Base-by-base conservation (phyloP, 1,140 invertebrate species). In the Saccostrea echinata region DNA sequence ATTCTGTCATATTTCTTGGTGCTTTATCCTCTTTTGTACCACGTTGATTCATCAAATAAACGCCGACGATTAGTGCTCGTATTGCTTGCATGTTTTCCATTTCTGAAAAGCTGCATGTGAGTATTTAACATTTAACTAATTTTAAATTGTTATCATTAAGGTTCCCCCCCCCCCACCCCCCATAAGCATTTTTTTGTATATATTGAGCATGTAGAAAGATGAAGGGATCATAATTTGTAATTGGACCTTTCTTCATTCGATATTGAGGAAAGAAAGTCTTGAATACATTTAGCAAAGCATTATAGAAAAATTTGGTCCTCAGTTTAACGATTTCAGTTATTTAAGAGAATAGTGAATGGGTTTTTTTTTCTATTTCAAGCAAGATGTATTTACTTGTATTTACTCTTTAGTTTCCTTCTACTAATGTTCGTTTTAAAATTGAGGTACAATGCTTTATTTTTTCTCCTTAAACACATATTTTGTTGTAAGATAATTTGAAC, bases 91-190 rank as follows among this genome's bases (percentile, higher is more conserved):
- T 61, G 18, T 61, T 61, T 18, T 61, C 55, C 55, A 61, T 61
- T 61, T 61, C 55, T 61, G 18, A 61, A 61, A 61, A 61, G 55
- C n/a, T 61, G 55, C 55, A 61, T 61, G 55, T 61, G 55, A 61
- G 55, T 61, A 61, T 61, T 21, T 61, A 2, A 18, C 18, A 1
- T 61, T 61, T 21, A 21, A 21, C 4, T 61, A n/a, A n/a, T n/a
- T 21, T 61, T 9, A 1, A 13, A 55, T 55, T 55, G 9, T 43
- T 43, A 43, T 43, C 43, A 8, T 43, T 43, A 43, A 8, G 43
- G 9, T 43, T 9, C 43, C 9, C 6, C 43, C 43, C 9, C 9
- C 1, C 43, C 43, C 9, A 43, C 43, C 43, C 9, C 9, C 1
- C 12, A 57, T 21, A 61, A 61, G 6, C 0, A 21, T 21, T 2